A percentile compares a stretch with the other conserved stretches of the same genome.
Conservation (phyloP, 2,113 vertebrate genomes). For the Forbesichthys agassizii region DNA sequence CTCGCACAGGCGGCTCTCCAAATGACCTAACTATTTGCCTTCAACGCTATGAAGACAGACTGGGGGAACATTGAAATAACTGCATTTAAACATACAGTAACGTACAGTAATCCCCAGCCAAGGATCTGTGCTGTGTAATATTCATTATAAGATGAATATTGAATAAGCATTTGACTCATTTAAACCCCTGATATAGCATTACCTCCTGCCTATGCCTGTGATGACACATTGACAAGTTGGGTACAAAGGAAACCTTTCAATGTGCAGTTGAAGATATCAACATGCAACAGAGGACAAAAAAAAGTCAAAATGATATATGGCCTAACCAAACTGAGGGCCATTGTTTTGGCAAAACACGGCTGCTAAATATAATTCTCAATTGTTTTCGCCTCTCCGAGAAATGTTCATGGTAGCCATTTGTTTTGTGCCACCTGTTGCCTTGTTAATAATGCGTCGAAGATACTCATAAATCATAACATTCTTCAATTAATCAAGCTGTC, state of each 20-base stretch:
- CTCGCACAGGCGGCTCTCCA: conserved; percentile 45
- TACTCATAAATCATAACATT: conserved; percentile 99
- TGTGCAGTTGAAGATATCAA: conserved; percentile 55
- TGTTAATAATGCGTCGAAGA: conserved; percentile 96
- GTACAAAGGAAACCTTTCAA: conserved; percentile 61
- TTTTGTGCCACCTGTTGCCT: conserved; percentile 98
- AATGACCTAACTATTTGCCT: conserved; percentile 51
- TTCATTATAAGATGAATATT: background rate
- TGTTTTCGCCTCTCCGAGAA: conserved; percentile 78
- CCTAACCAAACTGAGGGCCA: conserved; percentile 68
- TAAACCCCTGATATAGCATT: conserved; percentile 33
- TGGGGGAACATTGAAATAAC: conserved; percentile 10
- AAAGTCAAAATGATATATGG: conserved; percentile 83
- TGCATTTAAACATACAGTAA: conserved; percentile 3
- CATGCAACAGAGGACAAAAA: conserved; percentile 66
- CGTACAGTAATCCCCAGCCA: background rate
- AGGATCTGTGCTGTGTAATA: background rate
- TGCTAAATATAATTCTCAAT: conserved; percentile 72
- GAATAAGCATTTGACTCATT: conserved; percentile 19
- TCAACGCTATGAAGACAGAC: conserved; percentile 23
- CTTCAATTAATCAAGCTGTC: conserved; percentile 99
- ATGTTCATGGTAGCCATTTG: conserved; percentile 86
- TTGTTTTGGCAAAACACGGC: conserved; percentile 70
- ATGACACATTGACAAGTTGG: conserved; percentile 15
- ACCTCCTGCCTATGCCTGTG: conserved; percentile 18